Conservation (phyloP, 2,797 vertebrate genomes). For the Babyrousa celebensis region DNA sequence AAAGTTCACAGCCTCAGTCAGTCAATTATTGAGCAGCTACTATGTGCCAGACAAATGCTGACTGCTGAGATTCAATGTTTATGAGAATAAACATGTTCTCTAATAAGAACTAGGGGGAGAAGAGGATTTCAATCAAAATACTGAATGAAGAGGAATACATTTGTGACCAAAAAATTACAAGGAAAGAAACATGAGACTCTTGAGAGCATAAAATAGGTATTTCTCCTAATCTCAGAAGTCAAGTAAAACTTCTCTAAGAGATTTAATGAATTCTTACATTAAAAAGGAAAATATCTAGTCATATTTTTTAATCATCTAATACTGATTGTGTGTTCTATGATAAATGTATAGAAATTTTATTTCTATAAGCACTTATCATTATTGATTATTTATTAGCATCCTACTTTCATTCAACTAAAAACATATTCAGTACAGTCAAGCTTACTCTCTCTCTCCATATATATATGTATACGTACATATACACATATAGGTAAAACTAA, state of each 20-base stretch:
- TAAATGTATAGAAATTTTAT: background rate
- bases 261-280: background rate
- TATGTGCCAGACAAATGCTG: background rate
- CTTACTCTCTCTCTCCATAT: background rate
- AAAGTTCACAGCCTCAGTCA: background rate
- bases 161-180: background rate
- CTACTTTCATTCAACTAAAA: background rate
- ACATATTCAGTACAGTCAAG: background rate
- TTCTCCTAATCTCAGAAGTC: background rate
- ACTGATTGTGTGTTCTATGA: background rate
- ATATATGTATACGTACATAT: no score
- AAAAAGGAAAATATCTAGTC: background rate
- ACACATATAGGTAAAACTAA: background rate
- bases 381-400: slow-evolving; percentile 30
- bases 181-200: background rate
- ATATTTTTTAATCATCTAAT: background rate
- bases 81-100: background rate
- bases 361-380: background rate
- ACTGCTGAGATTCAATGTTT: background rate
- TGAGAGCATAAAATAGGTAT: background rate
- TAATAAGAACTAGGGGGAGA: background rate
- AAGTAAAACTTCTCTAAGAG: background rate
- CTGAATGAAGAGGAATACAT: background rate
- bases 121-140: background rate
- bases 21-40: background rate